These are phyloP conservation scores for Enteromius trimaculatus DNA, from an alignment of 2,797 vertebrate species.

Conservation along the genomic window DNA sequence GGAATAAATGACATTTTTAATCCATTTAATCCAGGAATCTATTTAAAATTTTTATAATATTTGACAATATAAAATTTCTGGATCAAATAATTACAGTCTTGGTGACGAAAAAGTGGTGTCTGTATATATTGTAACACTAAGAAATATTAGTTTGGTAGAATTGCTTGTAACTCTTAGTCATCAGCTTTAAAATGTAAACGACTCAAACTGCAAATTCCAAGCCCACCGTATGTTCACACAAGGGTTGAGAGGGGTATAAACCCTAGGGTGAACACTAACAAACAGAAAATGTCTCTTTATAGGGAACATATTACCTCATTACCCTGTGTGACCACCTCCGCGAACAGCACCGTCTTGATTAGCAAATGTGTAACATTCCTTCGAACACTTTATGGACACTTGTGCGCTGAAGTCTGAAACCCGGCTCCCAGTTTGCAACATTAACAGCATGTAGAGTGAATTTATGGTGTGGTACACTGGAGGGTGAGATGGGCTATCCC, in stretches of 20 bases:
- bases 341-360: constrained; percentile 54
- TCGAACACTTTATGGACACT: constrained; percentile 58
- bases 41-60: background rate
- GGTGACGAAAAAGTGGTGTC: background rate
- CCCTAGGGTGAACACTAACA: constrained; percentile 52
- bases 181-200: background rate
- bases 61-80: background rate
- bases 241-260: constrained; percentile 12
- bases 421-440: constrained; percentile 49
- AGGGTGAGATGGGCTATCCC: constrained; percentile 54
- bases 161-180: background rate
- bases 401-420: constrained; percentile 52
- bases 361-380: constrained; percentile 64
- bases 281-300: constrained; percentile 54
- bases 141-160: background rate
- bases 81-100: background rate
- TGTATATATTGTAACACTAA: background rate
- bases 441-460: constrained; percentile 60
- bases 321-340: constrained; percentile 58
- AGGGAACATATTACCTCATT: constrained; percentile 54
- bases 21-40: no score
- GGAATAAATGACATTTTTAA: background rate
- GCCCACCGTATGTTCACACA: background rate
- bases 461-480: constrained; percentile 61
- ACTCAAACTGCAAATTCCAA: background rate